phyloP scores from a whole-genome alignment of 2,797 vertebrate species.

The Thaleichthys pacificus region DNA sequence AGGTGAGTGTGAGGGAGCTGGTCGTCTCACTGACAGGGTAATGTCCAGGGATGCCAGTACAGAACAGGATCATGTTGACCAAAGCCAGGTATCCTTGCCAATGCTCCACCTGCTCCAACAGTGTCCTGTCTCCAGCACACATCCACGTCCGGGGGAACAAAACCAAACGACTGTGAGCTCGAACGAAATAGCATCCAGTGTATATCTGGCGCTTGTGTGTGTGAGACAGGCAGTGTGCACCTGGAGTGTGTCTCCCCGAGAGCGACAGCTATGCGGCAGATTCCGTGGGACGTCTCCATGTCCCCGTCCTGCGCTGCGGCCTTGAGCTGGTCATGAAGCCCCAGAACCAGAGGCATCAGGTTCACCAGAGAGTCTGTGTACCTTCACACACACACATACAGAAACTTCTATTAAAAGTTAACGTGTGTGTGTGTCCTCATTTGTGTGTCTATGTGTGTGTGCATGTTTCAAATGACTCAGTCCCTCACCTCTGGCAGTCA shows the following conservation, averaged over 20 bases:
- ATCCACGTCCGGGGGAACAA: slow-evolving; percentile 3
- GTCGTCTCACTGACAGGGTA: slow-evolving; percentile 96
- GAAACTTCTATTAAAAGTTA: neutral
- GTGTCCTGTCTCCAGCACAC: slow-evolving; percentile 75
- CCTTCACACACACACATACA: slow-evolving; percentile 64
- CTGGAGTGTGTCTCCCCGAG: slow-evolving; percentile 95
- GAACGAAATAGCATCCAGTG: neutral
- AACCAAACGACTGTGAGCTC: neutral
- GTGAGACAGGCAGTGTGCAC: slow-evolving; percentile 59
- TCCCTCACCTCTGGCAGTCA: slow-evolving; percentile 89
- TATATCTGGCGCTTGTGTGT: too few relatives aligned
- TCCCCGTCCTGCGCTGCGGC: slow-evolving; percentile 87
- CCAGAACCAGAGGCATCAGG: slow-evolving; percentile 87
- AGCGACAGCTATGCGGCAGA: slow-evolving; percentile 94
- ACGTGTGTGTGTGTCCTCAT: neutral
- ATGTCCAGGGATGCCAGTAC: slow-evolving; percentile 94
- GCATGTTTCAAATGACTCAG: neutral
- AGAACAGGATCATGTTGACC: slow-evolving; percentile 98
- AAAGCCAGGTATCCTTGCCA: slow-evolving; percentile 95
- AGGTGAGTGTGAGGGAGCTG: slow-evolving; percentile 95
- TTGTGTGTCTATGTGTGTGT: neutral
- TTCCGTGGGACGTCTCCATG: slow-evolving; percentile 95
- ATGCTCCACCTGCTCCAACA: slow-evolving; percentile 92
- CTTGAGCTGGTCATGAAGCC: slow-evolving; percentile 89
- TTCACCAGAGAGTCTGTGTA: slow-evolving; percentile 87